Percentiles rank a stretch among this genome's conserved stretches.
Evolutionary conservation across 2,888 invertebrate species (phyloP).

Genomic region (Cryptops parisi): DNA sequence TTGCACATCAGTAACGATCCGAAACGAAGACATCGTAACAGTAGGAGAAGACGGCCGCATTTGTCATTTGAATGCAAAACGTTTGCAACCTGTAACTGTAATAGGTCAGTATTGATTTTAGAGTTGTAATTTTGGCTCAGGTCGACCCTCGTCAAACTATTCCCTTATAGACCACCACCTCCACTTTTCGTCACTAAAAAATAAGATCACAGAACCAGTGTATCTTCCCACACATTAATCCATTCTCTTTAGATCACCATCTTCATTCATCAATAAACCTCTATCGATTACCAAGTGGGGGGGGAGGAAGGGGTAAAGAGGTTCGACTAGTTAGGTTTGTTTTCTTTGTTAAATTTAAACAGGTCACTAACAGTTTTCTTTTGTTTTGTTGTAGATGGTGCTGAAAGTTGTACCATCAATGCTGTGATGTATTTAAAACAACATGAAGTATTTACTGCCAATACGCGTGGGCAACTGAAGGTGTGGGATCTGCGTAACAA

Average conservation of each 20-base stretch:
- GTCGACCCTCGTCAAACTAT: no score
- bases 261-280: no score
- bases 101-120: no score
- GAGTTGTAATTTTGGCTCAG: no score
- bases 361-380: background rate
- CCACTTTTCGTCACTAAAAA: no score
- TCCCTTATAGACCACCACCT: no score
- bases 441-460: constrained; percentile 63
- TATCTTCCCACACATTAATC: no score
- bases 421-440: constrained; percentile 60
- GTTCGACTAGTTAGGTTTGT: no score
- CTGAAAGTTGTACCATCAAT: constrained; percentile 67
- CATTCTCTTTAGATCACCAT: no score
- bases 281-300: no score
- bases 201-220: no score
- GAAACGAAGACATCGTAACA: constrained; percentile 62
- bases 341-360: background rate
- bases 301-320: background rate
- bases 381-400: constrained; percentile 40
- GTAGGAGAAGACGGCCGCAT: constrained; percentile 72
- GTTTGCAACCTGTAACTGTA: constrained; percentile 36
- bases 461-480: constrained; percentile 77
- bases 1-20: constrained; percentile 58
- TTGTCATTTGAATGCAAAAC: constrained; percentile 41
- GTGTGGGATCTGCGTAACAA: constrained; percentile 65